phyloP scores from a whole-genome alignment of 2,797 vertebrate genomes.

The Semaprochilodus insignis region DNA sequence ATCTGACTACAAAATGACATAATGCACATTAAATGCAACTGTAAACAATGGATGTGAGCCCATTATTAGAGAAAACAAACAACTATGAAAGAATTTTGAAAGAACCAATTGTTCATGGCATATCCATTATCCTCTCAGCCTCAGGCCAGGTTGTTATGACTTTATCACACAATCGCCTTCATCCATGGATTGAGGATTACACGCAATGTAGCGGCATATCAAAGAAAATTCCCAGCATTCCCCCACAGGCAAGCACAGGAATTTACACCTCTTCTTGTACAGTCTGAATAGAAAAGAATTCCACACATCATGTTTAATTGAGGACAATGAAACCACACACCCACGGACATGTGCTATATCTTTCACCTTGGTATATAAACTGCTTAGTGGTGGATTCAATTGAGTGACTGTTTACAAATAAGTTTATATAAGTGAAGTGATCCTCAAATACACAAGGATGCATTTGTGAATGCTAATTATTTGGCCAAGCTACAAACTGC shows the following conservation, averaged over 20 bases:
- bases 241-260: constrained; percentile 7
- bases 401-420: background rate
- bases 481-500: too few relatives aligned
- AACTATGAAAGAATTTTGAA: background rate
- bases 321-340: background rate
- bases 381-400: background rate
- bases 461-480: too few relatives aligned
- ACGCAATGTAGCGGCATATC: background rate
- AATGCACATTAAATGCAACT: background rate
- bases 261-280: background rate
- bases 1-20: background rate
- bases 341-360: background rate
- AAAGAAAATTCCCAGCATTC: constrained; percentile 14
- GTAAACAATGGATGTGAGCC: background rate
- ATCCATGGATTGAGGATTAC: background rate
- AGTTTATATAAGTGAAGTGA: background rate
- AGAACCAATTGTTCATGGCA: background rate
- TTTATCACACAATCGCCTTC: background rate
- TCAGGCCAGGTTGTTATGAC: background rate
- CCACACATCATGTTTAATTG: background rate
- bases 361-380: background rate
- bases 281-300: constrained; percentile 2
- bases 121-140: background rate
- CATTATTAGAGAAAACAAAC: constrained; percentile 11
- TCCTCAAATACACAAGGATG: too few relatives aligned